phyloP scores from a whole-genome alignment of 2,113 vertebrate genomes.

The Puma concolor region DNA sequence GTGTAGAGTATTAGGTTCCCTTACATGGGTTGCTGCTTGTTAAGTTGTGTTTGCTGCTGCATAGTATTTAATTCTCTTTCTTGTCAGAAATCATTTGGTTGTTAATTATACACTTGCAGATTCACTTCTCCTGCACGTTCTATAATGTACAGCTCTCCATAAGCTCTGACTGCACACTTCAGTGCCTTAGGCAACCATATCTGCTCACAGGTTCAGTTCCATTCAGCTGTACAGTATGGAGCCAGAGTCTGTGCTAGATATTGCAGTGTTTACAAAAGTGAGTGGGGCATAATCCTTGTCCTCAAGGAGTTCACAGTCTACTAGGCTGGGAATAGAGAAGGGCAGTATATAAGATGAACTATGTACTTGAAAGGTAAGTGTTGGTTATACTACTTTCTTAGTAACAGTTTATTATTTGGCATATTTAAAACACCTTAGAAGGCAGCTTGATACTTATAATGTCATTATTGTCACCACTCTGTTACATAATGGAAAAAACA shows the following conservation, averaged over 20 bases:
- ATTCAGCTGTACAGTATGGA: not conserved
- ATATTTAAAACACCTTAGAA: conserved; percentile 29
- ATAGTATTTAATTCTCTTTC: conserved; percentile 38
- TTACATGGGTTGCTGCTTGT: conserved; percentile 66
- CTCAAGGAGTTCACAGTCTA: not conserved
- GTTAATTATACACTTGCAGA: conserved; percentile 67
- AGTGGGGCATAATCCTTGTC: not conserved
- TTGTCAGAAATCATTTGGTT: conserved; percentile 37
- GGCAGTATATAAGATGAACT: not conserved
- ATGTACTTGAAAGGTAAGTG: not conserved
- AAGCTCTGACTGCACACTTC: conserved; percentile 3
- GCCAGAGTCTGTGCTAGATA: not conserved
- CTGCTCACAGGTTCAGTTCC: conserved; percentile 24
- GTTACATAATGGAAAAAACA: conserved; percentile 5
- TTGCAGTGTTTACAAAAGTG: not conserved
- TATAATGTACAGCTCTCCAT: not conserved
- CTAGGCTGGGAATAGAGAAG: not conserved
- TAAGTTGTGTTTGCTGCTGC: conserved; percentile 1
- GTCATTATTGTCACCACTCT: not conserved
- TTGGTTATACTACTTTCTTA: conserved; percentile 45
- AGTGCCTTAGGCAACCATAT: not conserved
- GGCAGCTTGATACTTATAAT: conserved; percentile 39
- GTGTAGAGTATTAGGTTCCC: conserved; percentile 67
- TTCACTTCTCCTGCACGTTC: conserved; percentile 39
- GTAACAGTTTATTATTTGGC: conserved; percentile 2